Evolutionary conservation across 2,888 invertebrate species (phyloP), one percentile per base, ranked within the genome.

Genomic region (Andricus quercusramuli): DNA sequence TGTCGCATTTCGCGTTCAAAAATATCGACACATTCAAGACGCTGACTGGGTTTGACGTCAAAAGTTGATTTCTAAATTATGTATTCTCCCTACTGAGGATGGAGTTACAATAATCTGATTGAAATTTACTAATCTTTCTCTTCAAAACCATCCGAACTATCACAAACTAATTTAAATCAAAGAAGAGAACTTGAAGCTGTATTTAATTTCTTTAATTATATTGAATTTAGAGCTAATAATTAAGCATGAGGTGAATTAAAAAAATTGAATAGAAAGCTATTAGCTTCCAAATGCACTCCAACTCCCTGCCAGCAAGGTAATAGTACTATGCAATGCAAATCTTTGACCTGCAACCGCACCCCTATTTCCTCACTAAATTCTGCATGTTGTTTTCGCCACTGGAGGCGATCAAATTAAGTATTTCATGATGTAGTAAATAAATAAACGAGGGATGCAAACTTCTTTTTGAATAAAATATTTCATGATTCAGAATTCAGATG

Each of bases 11-110:
- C 20, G 44, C 64, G 44, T 47, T 65, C 25, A 47, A 65, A 78
- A 78, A 78, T 66, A 65, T 66, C 44, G 78, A 78, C 64, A 78
- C 64, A 25, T 78, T 66, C 64, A 56, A 37, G 37, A 79, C 47
- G 68, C 47, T 64, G 70, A 74, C 62, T 62, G 32, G 29, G 64
- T 20, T 29, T 70, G 29, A 62, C 79, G 29, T 70, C 41, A 79
- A 29, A 74, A 37, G n/a, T 56, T n/a, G 15, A 59, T 37, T 74
- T 56, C 6, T 20, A 74, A 56, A 37, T 74, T 37, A 56, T 22
- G 32, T 37, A 74, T 74, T 32, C 74, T 74, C 32, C 37, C 32
- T 74, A 6, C 20, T 20, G 29, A n/a, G 37, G 5, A 32, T n/a
- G 29, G 15, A 74, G 56, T 56, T 37, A 32, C 29, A 74, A 74